Base-by-base conservation (phyloP, 2,113 vertebrate species). In the Psilopogon haemacephalus region DNA sequence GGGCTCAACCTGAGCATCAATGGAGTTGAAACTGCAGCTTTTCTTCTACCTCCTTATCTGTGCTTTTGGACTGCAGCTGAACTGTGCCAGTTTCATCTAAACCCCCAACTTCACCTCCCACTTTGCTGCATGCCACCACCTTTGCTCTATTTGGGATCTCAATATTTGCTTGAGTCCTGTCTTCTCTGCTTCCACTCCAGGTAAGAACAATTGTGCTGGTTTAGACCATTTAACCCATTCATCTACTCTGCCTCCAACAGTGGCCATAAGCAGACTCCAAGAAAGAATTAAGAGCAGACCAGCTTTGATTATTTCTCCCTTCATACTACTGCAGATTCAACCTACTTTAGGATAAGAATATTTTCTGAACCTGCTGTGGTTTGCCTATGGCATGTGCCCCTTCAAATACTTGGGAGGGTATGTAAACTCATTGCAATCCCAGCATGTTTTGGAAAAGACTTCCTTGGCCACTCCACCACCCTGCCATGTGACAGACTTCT, bases 31-130 rank as follows among this genome's bases (percentile, higher is more conserved):
- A 52, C 32, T 46, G 46, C 55, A 58, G 6, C 12, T 90, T 96
- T 88, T 46, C 70, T 84, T 86, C 84, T 91, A n/a, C 28, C 17
- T 86, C 15, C 35, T 94, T 88, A 88, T 69, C 77, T 93, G 20
- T 21, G 62, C 42, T 28, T 86, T 89, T 78, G 63, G 77, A 62
- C 52, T 76, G 50, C 20, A 59, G 26, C 55, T 86, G 37, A 72
- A 48, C 24, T 18, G 10, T 69, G 50, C 62, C 40, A 46, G 38
- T 84, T 92, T 75, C 81, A 87, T 32, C 15, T 59, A 79, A 50
- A 54, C 11, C 20, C 5, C 54, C 64, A n/a, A 24, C 9, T 54
- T 89, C 33, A 68, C 5, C 38, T 88, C 35, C 58, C 75, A 11
- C 21, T 44, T 42, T 4, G 4, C 58, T 78, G 19, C 10, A 21